A percentile compares a stretch with the other conserved stretches of the same genome.
These are phyloP conservation scores for Amblyjoppa proteus DNA, from an alignment of 2,888 invertebrate genomes.

Conservation along the genomic window DNA sequence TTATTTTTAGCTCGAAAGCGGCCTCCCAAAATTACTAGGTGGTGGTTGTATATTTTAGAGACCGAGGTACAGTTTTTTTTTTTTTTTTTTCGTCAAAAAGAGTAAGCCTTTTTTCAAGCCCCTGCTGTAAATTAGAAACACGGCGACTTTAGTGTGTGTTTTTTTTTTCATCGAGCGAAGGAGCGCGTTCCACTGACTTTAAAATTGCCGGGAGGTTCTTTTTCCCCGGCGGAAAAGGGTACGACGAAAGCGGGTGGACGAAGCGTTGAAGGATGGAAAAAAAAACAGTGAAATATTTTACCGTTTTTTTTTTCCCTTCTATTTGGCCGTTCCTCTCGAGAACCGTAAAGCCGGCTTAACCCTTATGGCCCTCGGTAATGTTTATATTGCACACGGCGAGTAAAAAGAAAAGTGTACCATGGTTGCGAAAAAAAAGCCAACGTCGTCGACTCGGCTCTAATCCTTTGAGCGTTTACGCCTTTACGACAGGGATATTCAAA, in stretches of 20 bases:
- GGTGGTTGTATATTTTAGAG: conserved; percentile 31
- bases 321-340: not conserved
- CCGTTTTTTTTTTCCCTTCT: conserved; percentile 64
- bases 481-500: conserved; percentile 67
- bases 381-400: conserved; percentile 57
- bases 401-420: conserved; percentile 58
- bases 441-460: conserved; percentile 63
- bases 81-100: conserved; percentile 29
- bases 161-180: conserved; percentile 48
- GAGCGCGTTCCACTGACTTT: conserved; percentile 69
- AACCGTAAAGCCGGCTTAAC: conserved; percentile 62
- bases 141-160: conserved; percentile 27
- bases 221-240: conserved; percentile 42
- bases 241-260: conserved; percentile 12
- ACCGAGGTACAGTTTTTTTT: conserved; percentile 44
- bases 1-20: not conserved
- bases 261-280: not conserved
- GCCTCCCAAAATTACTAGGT: not conserved
- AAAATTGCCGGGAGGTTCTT: conserved; percentile 57
- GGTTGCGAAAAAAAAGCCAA: conserved; percentile 40
- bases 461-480: conserved; percentile 69
- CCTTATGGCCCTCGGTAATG: conserved; percentile 53
- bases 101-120: conserved; percentile 37
- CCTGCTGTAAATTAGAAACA: conserved; percentile 48
- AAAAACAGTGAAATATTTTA: conserved; percentile 69